Evolutionary conservation across 2,113 vertebrate species (phyloP), one percentile per base, ranked within the genome.

Genomic region (Chionomys nivalis): DNA sequence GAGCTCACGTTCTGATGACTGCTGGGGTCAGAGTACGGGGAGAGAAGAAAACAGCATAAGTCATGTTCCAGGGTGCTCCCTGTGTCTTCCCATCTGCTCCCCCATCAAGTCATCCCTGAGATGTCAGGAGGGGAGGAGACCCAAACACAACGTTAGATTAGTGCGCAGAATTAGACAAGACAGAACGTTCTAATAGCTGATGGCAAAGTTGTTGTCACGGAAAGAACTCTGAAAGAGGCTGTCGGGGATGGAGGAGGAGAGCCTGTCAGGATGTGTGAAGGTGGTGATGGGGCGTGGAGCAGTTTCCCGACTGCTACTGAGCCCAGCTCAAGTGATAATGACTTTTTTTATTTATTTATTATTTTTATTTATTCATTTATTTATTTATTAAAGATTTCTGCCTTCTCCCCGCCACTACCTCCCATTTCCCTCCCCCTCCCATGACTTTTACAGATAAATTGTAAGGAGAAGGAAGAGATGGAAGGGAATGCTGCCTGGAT

Each of bases 151-250:
- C 28, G 36, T 55, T 39, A 87, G 78, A 91, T 77, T 91, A 70
- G 86, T 77, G 65, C 42, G 91, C 87, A 81, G 86, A 91, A 94
- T 95, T 82, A 94, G 81, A 89, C 2, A 68, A 68, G 77, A 87
- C 28, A 77, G 91, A 70, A 89, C 76, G 49, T 70, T 58, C 61
- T 61, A 79, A 82, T 90, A 87, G 33, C n/a, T 88, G 91, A 63
- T 77, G 39, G 90, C 11, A 70, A 89, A 95, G 89, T 44, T 88
- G 24, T 94, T 97, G 73, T 75, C 78, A n/a, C 42, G 66, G 47
- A 87, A 89, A 91, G 72, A 86, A 77, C 91, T 93, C 78, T 91
- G 65, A 93, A 91, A 94, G 89, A 73, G 44, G 26, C 61, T 82
- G 61, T 82, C 73, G 68, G 89, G 73, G 49, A 28, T 42, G 55